These are phyloP conservation scores for Mastacembelus armatus DNA, from an alignment of 2,797 vertebrate species.

Conservation along the genomic window DNA sequence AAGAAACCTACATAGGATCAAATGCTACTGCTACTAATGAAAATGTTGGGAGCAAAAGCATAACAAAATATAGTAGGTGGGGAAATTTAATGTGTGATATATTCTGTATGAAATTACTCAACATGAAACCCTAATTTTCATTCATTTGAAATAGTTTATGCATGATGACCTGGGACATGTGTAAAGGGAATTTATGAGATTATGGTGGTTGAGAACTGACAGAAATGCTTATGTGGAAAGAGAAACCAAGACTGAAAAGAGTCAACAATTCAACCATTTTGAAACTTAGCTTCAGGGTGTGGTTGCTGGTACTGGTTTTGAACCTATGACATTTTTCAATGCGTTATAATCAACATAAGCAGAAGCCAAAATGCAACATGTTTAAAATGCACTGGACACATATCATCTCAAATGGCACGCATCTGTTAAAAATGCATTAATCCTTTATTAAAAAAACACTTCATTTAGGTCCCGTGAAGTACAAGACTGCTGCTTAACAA, in stretches of 20 bases:
- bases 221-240: not conserved
- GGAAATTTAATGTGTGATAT: slow-evolving; percentile 44
- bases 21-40: not conserved
- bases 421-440: not conserved
- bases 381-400: slow-evolving; percentile 1
- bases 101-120: slow-evolving; percentile 40
- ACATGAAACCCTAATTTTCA: slow-evolving; percentile 63
- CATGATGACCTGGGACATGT: slow-evolving; percentile 16
- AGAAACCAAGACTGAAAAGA: slow-evolving; percentile 4
- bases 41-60: not conserved
- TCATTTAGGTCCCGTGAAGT: not conserved
- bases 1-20: not conserved
- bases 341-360: not conserved
- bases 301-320: not conserved
- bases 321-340: not conserved
- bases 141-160: slow-evolving; percentile 41
- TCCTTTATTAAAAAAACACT: not conserved
- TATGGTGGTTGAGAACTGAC: not conserved
- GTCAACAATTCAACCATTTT: not conserved
- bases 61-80: slow-evolving; percentile 45
- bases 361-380: not conserved
- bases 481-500: slow-evolving; percentile 37
- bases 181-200: slow-evolving; percentile 42
- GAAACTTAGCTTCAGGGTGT: not conserved
- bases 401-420: not conserved